Evolutionary conservation across 2,797 vertebrate species (phyloP).

Genomic region (Cyclura pinguis): DNA sequence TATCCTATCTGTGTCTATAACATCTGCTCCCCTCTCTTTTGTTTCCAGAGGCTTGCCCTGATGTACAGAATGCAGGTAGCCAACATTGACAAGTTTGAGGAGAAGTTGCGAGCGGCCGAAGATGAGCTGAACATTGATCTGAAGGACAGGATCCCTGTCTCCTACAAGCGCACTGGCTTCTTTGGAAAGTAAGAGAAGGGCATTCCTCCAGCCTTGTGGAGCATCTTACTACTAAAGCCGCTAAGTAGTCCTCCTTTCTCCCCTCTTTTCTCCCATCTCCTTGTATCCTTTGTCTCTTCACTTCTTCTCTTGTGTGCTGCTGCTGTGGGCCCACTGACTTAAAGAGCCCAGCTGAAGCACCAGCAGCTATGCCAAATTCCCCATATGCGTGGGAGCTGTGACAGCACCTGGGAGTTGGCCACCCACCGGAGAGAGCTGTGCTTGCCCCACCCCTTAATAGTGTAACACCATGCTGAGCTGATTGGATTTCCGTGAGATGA

Average conservation of each 20-base stretch:
- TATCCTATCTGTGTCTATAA: accelerated
- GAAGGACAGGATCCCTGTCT: slow-evolving; percentile 92
- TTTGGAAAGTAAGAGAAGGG: slow-evolving; percentile 90
- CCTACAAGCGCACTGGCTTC: slow-evolving; percentile 95
- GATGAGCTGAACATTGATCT: slow-evolving; percentile 92
- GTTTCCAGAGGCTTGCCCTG: slow-evolving; percentile 85
- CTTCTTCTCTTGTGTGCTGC: not conserved
- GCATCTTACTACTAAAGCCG: not conserved
- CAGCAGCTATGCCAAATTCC: no score
- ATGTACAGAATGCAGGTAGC: slow-evolving; percentile 95
- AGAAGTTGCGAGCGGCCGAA: slow-evolving; percentile 94
- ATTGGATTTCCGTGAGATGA: not conserved
- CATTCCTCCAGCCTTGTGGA: not conserved
- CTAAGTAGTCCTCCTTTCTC: not conserved
- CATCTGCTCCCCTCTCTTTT: not conserved
- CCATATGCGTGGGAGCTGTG: no score
- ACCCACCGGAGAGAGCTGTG: no score
- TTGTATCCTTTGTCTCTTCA: not conserved
- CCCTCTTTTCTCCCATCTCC: not conserved
- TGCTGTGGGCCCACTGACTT: not conserved
- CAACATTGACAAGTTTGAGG: slow-evolving; percentile 97
- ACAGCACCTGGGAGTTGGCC: not conserved
- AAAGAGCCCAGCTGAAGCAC: not conserved
- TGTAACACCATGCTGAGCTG: no score
- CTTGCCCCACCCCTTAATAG: not conserved